Evolutionary conservation across 2,797 vertebrate genomes (phyloP).

Genomic region (Chiroxiphia lanceolata): DNA sequence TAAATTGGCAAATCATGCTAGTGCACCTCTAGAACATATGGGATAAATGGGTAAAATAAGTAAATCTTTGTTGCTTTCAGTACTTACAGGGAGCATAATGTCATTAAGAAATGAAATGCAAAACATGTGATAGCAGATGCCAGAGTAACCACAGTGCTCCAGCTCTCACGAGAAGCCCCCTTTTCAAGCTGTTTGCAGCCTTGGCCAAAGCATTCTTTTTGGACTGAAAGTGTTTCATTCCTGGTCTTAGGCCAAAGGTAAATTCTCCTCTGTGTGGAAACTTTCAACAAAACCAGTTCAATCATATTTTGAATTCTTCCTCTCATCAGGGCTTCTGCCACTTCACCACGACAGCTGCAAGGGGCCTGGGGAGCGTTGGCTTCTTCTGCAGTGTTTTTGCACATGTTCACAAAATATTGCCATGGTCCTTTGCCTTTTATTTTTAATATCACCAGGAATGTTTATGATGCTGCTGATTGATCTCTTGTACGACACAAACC

Average conservation of each 20-base stretch:
- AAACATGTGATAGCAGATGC: conserved; percentile 46
- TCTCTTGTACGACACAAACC: neutral
- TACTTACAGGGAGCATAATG: conserved; percentile 19
- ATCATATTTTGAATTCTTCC: neutral
- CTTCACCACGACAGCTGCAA: neutral
- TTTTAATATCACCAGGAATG: neutral
- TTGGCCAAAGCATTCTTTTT: conserved; percentile 8
- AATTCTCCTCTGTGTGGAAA: conserved; percentile 31
- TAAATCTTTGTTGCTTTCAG: conserved; percentile 1
- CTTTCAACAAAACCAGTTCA: neutral
- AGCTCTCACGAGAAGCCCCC: conserved; percentile 38
- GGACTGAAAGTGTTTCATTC: neutral
- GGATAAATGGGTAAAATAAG: conserved; percentile 12
- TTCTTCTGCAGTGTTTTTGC: neutral
- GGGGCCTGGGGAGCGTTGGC: neutral
- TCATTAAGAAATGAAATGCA: conserved; percentile 53
- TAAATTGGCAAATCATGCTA: neutral
- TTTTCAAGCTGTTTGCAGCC: neutral
- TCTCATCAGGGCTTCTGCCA: neutral
- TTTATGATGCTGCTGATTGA: neutral
- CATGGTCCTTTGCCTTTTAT: neutral
- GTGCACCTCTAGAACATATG: neutral
- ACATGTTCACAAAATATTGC: neutral
- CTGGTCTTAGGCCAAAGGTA: conserved; percentile 43
- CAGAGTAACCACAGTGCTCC: conserved; percentile 30